These are phyloP conservation scores for Chiloscyllium punctatum DNA, from an alignment of 2,797 vertebrate genomes.

Conservation along the genomic window DNA sequence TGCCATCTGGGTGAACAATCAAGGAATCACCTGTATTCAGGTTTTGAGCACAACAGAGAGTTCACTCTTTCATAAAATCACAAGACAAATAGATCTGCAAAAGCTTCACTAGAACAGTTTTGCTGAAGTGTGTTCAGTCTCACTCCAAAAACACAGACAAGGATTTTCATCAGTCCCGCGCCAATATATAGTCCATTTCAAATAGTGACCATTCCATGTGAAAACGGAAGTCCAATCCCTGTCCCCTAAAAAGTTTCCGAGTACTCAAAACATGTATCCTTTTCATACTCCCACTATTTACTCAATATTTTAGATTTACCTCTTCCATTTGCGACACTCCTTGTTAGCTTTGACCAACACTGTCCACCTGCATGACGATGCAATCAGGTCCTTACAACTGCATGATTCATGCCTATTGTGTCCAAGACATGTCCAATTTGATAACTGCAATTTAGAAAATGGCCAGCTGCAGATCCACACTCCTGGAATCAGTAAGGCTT, in stretches of 20 bases:
- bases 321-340: background rate
- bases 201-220: background rate
- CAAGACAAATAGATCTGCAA: background rate
- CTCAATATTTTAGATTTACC: background rate
- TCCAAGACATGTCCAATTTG: conserved; percentile 68
- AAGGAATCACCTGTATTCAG: background rate
- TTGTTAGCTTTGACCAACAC: no score
- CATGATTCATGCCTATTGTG: no score
- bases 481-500: conserved; percentile 78
- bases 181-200: background rate
- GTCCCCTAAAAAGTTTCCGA: background rate
- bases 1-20: background rate
- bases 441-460: conserved; percentile 84
- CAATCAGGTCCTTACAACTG: no score
- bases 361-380: no score
- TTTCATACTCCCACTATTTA: background rate
- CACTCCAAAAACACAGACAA: background rate
- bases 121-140: background rate
- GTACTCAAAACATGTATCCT: background rate
- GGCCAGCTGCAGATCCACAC: conserved; percentile 78
- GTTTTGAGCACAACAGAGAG: background rate
- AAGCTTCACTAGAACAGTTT: background rate
- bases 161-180: background rate
- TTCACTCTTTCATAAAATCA: background rate
- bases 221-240: background rate